Base-by-base conservation (phyloP, 1,140 invertebrate species). In the Medauroidea extradentata region DNA sequence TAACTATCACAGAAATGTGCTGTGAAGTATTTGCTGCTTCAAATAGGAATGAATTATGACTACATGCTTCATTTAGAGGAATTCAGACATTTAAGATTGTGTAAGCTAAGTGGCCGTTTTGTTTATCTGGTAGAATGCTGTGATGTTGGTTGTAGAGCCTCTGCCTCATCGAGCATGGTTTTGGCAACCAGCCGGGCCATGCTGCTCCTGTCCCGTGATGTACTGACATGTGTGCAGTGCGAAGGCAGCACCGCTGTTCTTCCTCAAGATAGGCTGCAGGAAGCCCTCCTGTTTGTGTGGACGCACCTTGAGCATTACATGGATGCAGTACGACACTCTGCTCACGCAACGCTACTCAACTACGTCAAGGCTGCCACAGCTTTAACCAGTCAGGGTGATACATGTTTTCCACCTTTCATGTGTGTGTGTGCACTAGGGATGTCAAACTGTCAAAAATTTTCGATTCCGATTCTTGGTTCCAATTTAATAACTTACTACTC, bases 271-370 rank as follows among this genome's bases (percentile, higher is more conserved):
- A 21, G 14, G 2, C 62, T 52, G 43, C 51, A 23, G 42, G 16
- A 21, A 46, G 25, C 78, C 56, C 61, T 79, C 5, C 27, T 53
- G 42, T 78, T 74, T 58, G 65, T 75, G 8, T 80, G 78, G 78
- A 39, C 69, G 0, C 74, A 80, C 62, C 65, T 83, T 5, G 73
- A 83, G 25, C 76, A 82, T 61, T 70, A 79, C 61, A 75, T 83
- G 60, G 82, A 83, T 65, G 78, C 78, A 39, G 79, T 83, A n/a
- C 69, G 79, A 1, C 81, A 84, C 67, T 67, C 82, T 18, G 49
- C 49, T 27, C n/a, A 24, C 24, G 49, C n/a, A n/a, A 51, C 29
- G 13, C 49, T 51, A 19, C 49, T 23, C 2, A 51, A 51, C 21
- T 11, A 27, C n/a, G 49, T 51, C 7, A 51, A 34, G 14, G 25